phyloP scores from a whole-genome alignment of 2,797 vertebrate genomes.

The Sebastes cheni region DNA sequence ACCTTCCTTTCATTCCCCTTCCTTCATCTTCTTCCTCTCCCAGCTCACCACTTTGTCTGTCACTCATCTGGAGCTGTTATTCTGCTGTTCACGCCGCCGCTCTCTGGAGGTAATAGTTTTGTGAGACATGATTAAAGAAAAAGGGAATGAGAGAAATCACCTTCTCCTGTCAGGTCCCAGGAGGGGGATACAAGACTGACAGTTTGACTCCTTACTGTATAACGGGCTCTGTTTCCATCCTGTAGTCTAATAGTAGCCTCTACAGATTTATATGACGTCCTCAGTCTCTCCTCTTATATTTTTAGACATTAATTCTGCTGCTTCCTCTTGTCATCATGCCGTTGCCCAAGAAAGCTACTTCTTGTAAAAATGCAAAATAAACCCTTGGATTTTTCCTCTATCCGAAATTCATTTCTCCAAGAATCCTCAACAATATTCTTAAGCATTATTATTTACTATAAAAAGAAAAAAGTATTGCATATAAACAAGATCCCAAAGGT shows the following conservation, averaged over 20 bases:
- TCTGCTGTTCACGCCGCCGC: conserved; percentile 32
- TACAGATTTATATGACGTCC: background rate
- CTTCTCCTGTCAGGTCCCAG: conserved; percentile 29
- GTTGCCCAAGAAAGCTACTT: background rate
- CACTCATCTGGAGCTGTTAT: conserved; percentile 65
- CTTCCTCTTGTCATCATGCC: background rate
- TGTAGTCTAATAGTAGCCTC: background rate
- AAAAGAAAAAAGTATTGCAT: background rate
- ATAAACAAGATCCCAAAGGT: background rate
- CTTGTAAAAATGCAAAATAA: background rate
- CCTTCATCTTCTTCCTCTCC: conserved; percentile 39
- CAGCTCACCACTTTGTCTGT: conserved; percentile 63
- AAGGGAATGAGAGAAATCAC: conserved; percentile 30
- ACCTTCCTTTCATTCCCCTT: conserved; percentile 60
- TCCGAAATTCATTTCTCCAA: background rate
- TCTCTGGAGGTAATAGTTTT: conserved; percentile 66
- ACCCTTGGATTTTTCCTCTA: background rate
- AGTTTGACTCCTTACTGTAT: conserved; percentile 28
- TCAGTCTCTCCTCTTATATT: conserved; percentile 6
- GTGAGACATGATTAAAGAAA: conserved; percentile 67
- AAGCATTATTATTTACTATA: too few species aligned
- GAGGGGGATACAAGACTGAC: background rate
- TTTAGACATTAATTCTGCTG: conserved; percentile 6
- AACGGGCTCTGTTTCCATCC: background rate
- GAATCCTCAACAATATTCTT: too few species aligned